Base-by-base conservation (phyloP, 2,888 invertebrate genomes). In the Alsophila aescularia region DNA sequence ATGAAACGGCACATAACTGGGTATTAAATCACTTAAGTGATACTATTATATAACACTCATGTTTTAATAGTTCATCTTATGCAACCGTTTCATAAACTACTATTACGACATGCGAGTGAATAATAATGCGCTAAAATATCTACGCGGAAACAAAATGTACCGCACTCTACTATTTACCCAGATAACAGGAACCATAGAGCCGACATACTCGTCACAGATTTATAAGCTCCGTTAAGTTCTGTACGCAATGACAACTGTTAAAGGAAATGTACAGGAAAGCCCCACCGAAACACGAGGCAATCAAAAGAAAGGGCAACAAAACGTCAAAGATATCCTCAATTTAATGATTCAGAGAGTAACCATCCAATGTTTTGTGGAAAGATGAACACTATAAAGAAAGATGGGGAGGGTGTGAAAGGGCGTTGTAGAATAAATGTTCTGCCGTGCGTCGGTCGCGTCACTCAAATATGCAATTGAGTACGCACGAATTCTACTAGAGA, bases 211-310 rank as follows among this genome's bases (percentile, higher is more conserved):
- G 21, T 37, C 34, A 35, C 29, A 18, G 40, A 41, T 29, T 34
- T 36, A 35, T 31, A 31, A 31, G 32, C 43, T 32, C 21, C 51
- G 42, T 36, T 43, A 51, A 31, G 5, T 14, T 35, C 37, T n/a
- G 37, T 32, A 24, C 18, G 32, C 35, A 41, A 41, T 27, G 41
- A 34, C 34, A 52, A 44, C 39, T 43, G 37, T 34, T 27, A 43
- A 36, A n/a, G 15, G 29, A 10, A 34, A 34, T 35, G 49, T 9
- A 21, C 16, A 44, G 32, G 44, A 52, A 43, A 52, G 9, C 16
- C 24, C 37, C 21, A 9, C 14, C 14, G 16, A 41, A 29, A 29
- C 27, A 29, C 27, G 10, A 27, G 15, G 27, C 24, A 41, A 29
- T 14, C 12, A 39, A 34, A n/a, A 27, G 24, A 12, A 45, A 27